Percentiles rank a stretch among this genome's conserved stretches.
Evolutionary conservation across 2,888 invertebrate species (phyloP).

Genomic region (Chelonus formosanus): DNA sequence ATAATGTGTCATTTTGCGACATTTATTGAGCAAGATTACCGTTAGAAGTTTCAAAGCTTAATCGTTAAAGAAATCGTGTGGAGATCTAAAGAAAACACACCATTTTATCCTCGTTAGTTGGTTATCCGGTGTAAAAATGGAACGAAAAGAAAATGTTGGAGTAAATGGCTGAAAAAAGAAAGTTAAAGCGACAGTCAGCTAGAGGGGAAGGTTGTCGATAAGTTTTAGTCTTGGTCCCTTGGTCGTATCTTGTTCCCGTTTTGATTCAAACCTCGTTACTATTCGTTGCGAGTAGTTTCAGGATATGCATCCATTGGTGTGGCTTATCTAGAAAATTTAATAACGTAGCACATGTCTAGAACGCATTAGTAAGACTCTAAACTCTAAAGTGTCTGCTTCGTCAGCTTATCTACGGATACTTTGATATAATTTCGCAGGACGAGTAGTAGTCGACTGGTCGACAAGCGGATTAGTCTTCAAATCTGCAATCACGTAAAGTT

Average conservation of each 20-base stretch:
- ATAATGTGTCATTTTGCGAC: too few relatives aligned
- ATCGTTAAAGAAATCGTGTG: conserved; percentile 1
- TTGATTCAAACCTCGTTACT: conserved; percentile 2
- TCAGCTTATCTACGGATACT: conserved; percentile 29
- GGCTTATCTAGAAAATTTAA: conserved; percentile 33
- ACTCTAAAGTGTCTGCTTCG: conserved; percentile 13
- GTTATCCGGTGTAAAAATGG: conserved; percentile 8
- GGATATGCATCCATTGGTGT: conserved; percentile 20
- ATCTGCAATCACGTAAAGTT: background rate
- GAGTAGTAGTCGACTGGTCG: conserved; percentile 13
- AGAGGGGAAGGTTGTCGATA: background rate
- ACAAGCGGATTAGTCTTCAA: conserved; percentile 1
- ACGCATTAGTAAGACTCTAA: conserved; percentile 15
- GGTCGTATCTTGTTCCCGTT: conserved; percentile 7
- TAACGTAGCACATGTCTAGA: conserved; percentile 32
- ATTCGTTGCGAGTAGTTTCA: conserved; percentile 12
- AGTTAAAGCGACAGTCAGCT: background rate
- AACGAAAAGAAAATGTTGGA: conserved; percentile 1
- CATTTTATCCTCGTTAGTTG: conserved; percentile 12
- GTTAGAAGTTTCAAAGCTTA: background rate
- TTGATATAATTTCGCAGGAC: conserved; percentile 23
- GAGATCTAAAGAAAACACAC: background rate
- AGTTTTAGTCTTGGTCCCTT: background rate
- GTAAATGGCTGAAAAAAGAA: conserved; percentile 3
- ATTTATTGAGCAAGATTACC: too few relatives aligned